Evolutionary conservation across 1,140 invertebrate species (phyloP), one percentile per base, ranked within the genome.

Genomic region (Drosophila ananassae): DNA sequence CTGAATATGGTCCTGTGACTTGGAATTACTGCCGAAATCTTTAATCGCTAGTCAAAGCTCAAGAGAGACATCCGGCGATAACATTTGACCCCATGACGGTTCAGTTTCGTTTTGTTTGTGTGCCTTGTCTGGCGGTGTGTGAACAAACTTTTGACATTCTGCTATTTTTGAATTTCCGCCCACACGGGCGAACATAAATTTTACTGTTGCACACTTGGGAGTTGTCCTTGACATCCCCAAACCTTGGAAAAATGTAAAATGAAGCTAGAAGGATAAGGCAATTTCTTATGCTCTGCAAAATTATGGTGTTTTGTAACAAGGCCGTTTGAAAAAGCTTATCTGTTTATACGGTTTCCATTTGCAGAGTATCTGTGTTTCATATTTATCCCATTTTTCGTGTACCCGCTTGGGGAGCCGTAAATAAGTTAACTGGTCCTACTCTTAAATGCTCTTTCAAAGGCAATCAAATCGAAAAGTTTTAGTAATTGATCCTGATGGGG

Each of bases 31-130:
- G 47, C 48, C 55, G 32, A 85, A 85, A 81, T 78, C 78, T 85
- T 85, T 85, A 85, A 85, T 85, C 82, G 82, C 78, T 75, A 41
- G 74, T 78, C 61, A 85, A 85, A 68, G 74, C 82, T 82, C 82
- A 24, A 58, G 82, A 76, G 82, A 82, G 64, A 81, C 82, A 78
- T 73, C 74, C 58, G 59, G 62, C 69, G 82, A 85, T 85, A 85
- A 79, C 78, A 87, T 87, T 72, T 78, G 82, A 85, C 82, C 81
- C 68, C 47, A 53, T 56, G 71, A 62, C 59, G 55, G 59, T 55
- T 55, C 59, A 47, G 8, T 57, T 58, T 66, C 60, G 24, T 60
- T 77, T 53, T 71, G 32, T 74, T 66, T 67, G 53, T 44, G 13
- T 44, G 17, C 13, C 58, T 7, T 55, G 51, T 60, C 39, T 41